Evolutionary conservation across 2,888 invertebrate genomes (phyloP).

Genomic region (Rhynchonema sp.): DNA sequence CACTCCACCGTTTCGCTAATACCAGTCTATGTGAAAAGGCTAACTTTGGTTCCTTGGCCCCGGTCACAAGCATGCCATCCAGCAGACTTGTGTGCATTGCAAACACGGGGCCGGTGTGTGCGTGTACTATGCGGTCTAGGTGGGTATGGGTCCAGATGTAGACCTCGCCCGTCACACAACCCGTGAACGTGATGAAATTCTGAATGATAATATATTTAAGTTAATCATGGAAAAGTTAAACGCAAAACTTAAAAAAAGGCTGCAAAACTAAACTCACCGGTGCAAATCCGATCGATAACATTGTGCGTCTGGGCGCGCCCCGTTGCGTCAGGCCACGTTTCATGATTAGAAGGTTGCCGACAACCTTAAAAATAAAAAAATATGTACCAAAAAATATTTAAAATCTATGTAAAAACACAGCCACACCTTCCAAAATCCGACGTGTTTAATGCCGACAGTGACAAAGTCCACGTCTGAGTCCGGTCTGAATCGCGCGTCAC

Average conservation of each 20-base stretch:
- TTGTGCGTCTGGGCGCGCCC: conserved; percentile 27
- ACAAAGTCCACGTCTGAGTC: conserved; percentile 19
- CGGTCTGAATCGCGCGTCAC: background rate
- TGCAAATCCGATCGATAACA: conserved; percentile 31
- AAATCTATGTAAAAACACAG: background rate
- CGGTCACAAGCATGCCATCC: conserved; percentile 11
- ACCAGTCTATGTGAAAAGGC: no score
- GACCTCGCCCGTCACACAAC: conserved; percentile 30
- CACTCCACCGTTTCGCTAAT: no score
- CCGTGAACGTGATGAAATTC: conserved; percentile 20
- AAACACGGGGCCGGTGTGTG: conserved; percentile 32
- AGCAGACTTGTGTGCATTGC: conserved; percentile 24
- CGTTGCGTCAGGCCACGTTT: background rate
- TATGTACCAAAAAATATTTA: background rate
- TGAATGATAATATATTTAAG: background rate
- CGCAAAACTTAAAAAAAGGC: no score
- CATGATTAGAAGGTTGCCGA: background rate
- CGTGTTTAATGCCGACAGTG: conserved; percentile 32
- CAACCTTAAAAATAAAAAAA: background rate
- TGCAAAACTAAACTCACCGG: background rate
- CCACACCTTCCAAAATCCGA: conserved; percentile 31
- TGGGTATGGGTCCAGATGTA: conserved; percentile 29
- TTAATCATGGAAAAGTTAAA: no score
- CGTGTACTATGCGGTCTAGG: conserved; percentile 26
- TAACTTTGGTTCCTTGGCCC: conserved; percentile 33